These are phyloP conservation scores for Proterorhinus semilunaris DNA, from an alignment of 2,113 vertebrate species.

Conservation along the genomic window DNA sequence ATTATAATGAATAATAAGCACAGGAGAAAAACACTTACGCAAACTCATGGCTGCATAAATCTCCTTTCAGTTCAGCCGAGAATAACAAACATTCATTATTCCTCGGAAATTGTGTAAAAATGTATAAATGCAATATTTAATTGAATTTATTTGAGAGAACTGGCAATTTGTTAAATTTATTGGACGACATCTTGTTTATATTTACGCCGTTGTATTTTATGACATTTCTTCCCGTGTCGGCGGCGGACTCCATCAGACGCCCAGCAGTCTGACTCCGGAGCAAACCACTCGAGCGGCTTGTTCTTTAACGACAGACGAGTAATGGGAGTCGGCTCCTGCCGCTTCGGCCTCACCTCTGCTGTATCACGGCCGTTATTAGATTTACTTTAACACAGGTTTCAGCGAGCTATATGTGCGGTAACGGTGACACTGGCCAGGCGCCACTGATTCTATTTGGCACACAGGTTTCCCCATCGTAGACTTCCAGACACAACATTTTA, in stretches of 20 bases:
- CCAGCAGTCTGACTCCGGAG: conserved; percentile 21
- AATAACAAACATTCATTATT: neutral
- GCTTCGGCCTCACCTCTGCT: conserved; percentile 11
- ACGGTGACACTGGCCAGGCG: conserved; percentile 5
- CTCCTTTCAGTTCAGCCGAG: neutral
- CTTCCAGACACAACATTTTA: neutral
- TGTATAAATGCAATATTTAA: neutral
- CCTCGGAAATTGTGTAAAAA: neutral
- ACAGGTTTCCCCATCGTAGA: neutral
- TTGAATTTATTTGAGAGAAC: too few species aligned
- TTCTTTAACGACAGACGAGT: conserved; percentile 32
- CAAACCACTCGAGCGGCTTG: conserved; percentile 21
- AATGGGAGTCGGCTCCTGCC: conserved; percentile 23
- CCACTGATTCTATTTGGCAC: conserved; percentile 2
- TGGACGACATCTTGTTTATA: neutral
- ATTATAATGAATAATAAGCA: conserved; percentile 5
- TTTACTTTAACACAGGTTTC: conserved; percentile 28
- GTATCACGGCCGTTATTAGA: conserved; percentile 33
- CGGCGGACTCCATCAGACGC: conserved; percentile 8
- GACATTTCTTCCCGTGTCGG: conserved; percentile 3
- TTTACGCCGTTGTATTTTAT: neutral
- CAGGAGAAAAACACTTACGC: neutral
- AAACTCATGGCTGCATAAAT: neutral
- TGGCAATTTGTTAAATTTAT: too few species aligned
- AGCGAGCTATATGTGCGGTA: conserved; percentile 17